Evolutionary conservation across 2,113 vertebrate genomes (phyloP).

Genomic region (Merops nubicus): DNA sequence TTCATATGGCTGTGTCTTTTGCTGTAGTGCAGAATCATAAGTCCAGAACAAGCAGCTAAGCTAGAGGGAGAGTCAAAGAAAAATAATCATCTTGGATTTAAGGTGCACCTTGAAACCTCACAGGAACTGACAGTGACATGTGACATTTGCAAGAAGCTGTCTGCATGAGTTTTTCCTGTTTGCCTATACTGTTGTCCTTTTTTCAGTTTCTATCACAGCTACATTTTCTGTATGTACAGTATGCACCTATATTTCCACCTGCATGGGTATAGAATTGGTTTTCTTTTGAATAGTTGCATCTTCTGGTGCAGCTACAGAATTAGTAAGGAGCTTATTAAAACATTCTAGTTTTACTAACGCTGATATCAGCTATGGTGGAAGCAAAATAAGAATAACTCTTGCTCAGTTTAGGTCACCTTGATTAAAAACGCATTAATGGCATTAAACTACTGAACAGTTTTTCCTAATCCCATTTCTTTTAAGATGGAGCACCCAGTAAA

Average conservation of each 20-base stretch:
- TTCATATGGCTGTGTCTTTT: background rate
- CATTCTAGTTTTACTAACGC: background rate
- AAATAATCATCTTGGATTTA: background rate
- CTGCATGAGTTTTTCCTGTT: background rate
- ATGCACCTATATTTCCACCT: background rate
- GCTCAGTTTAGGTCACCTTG: background rate
- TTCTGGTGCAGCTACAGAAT: background rate
- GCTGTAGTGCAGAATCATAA: background rate
- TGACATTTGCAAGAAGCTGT: background rate
- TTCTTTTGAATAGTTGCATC: background rate
- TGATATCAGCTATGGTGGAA: background rate
- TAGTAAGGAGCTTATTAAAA: background rate
- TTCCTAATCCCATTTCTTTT: background rate
- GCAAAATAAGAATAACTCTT: background rate
- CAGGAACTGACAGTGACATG: background rate
- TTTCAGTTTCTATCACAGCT: background rate
- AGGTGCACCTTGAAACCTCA: background rate
- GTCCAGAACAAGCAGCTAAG: background rate
- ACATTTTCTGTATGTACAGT: background rate
- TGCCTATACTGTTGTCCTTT: background rate
- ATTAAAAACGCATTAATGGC: background rate
- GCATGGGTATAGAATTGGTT: background rate
- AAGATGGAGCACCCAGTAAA: background rate
- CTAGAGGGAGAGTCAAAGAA: background rate
- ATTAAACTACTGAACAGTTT: background rate